Evolutionary conservation across 2,113 vertebrate genomes (phyloP).

Genomic region (Trochalopteron elliotii): DNA sequence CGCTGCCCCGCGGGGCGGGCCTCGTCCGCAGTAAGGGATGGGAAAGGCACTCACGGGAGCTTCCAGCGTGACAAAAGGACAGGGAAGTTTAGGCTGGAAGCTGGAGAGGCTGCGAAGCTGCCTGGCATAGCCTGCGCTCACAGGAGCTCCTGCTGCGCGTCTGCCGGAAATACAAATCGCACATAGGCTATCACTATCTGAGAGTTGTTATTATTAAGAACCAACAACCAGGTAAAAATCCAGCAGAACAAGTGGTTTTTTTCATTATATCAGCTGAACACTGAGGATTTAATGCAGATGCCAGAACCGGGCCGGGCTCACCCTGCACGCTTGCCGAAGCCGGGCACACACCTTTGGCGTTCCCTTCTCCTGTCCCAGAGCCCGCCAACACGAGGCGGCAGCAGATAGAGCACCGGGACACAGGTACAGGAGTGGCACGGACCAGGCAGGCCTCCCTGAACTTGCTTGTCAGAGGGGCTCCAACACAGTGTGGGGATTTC

Average conservation of each 20-base stretch:
- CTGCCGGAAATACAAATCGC: too few species aligned
- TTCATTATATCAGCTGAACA: neutral
- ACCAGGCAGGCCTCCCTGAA: too few species aligned
- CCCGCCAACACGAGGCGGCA: neutral
- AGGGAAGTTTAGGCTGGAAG: fast-evolving
- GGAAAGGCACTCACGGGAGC: fast-evolving
- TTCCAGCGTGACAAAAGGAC: fast-evolving
- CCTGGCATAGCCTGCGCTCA: neutral
- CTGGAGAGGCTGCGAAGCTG: fast-evolving
- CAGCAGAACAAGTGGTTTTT: neutral
- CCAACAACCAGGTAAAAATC: neutral
- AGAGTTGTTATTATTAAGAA: neutral
- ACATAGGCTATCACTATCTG: neutral
- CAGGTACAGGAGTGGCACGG: too few species aligned
- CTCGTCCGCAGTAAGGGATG: fast-evolving
- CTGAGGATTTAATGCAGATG: neutral
- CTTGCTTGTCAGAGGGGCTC: too few species aligned
- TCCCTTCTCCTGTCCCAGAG: neutral
- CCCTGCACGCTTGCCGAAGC: neutral
- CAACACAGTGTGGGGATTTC: neutral
- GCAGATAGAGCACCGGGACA: neutral
- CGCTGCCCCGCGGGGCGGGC: neutral
- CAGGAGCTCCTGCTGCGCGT: neutral
- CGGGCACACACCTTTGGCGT: fast-evolving
- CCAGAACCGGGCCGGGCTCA: neutral